These are phyloP conservation scores for Acomys russatus DNA, from an alignment of 2,797 vertebrate species.

Conservation along the genomic window DNA sequence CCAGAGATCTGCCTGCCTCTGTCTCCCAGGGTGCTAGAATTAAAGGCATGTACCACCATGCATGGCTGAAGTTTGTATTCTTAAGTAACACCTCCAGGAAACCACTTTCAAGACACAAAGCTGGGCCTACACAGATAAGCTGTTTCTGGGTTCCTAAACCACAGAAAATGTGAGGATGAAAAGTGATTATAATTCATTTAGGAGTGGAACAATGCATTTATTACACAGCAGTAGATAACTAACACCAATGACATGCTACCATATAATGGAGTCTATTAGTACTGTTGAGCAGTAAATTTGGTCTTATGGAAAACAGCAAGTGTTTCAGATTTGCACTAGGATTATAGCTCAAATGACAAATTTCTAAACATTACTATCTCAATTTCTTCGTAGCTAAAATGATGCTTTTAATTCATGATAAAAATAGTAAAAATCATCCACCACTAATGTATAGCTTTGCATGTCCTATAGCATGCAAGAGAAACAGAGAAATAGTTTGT, in stretches of 20 bases:
- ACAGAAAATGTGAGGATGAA: constrained; percentile 2
- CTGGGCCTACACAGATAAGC: neutral
- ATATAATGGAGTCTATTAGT: neutral
- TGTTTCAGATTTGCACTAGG: neutral
- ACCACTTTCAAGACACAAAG: neutral
- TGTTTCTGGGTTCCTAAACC: neutral
- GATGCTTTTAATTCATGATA: neutral
- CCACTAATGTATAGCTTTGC: neutral
- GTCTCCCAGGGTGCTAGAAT: too few species aligned
- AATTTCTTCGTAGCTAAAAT: constrained; percentile 27
- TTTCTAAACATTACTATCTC: neutral
- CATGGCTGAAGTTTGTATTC: neutral
- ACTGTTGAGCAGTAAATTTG: neutral
- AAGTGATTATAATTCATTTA: constrained; percentile 10
- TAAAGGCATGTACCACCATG: too few species aligned
- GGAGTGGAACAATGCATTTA: neutral
- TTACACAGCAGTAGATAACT: neutral
- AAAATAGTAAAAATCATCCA: constrained; percentile 49
- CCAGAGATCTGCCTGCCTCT: too few species aligned
- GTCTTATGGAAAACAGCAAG: neutral
- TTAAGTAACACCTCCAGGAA: neutral
- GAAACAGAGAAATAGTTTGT: neutral
- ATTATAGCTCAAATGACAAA: neutral
- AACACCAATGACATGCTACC: neutral
- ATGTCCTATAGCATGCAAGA: neutral